A percentile compares a stretch with the other conserved stretches of the same genome.
These are phyloP conservation scores for Standfussiana lucernea DNA, from an alignment of 2,888 invertebrate genomes.

Conservation along the genomic window DNA sequence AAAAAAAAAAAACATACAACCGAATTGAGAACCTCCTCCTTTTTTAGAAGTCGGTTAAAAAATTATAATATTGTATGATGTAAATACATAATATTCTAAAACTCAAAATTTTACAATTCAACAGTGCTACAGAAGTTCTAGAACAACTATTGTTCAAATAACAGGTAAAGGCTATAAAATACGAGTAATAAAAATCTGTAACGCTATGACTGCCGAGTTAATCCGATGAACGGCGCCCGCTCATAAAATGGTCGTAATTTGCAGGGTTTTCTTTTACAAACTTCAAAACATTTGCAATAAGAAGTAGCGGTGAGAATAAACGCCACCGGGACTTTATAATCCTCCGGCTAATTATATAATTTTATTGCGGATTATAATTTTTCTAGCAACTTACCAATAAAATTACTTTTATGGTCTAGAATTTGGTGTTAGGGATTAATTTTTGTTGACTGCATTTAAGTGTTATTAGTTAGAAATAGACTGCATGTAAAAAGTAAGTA, in stretches of 20 bases:
- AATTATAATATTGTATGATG: too few species aligned
- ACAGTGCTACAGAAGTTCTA: slow-evolving; percentile 1
- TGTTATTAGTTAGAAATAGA: slow-evolving; percentile 8
- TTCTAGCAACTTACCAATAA: slow-evolving; percentile 33
- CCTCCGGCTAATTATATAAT: slow-evolving; percentile 23
- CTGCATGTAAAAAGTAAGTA: not conserved
- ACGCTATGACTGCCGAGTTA: slow-evolving; percentile 28
- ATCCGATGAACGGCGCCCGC: slow-evolving; percentile 23
- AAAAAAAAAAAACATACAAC: too few species aligned
- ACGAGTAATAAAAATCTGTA: slow-evolving; percentile 30
- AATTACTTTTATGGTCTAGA: slow-evolving; percentile 13
- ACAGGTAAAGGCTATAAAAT: slow-evolving; percentile 42
- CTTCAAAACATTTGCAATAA: slow-evolving; percentile 21
- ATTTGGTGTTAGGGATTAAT: not conserved
- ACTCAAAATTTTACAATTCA: not conserved
- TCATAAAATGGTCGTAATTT: slow-evolving; percentile 39
- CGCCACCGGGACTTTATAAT: slow-evolving; percentile 33
- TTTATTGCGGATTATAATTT: slow-evolving; percentile 42
- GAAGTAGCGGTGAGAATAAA: slow-evolving; percentile 41
- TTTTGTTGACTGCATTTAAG: not conserved
- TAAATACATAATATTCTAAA: too few species aligned
- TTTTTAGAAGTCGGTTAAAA: too few species aligned
- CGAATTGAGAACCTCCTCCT: too few species aligned
- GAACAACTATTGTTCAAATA: slow-evolving; percentile 8
- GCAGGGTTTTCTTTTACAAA: slow-evolving; percentile 24